phyloP scores from a whole-genome alignment of 2,113 vertebrate genomes.

The Xyliphius kryptos region DNA sequence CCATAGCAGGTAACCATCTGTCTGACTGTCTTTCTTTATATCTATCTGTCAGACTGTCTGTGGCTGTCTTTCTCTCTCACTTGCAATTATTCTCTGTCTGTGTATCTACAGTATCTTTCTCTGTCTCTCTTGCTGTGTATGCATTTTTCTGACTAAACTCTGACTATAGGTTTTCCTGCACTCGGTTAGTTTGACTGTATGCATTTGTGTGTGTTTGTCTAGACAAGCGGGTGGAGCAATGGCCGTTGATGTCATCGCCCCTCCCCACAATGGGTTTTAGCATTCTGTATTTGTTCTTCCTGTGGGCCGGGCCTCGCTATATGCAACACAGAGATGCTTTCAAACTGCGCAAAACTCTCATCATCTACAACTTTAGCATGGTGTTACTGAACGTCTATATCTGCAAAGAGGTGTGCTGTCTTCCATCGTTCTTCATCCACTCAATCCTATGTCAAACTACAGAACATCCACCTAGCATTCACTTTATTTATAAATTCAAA shows the following conservation, averaged over 20 bases:
- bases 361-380: slow-evolving; percentile 98
- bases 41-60: no score
- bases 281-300: slow-evolving; percentile 87
- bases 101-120: no score
- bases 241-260: slow-evolving; percentile 92
- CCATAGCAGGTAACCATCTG: slow-evolving; percentile 72
- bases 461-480: no score
- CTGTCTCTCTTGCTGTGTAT: no score
- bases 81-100: no score
- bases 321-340: slow-evolving; percentile 91
- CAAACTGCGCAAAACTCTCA: slow-evolving; percentile 83
- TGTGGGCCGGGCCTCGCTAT: slow-evolving; percentile 93
- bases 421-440: no score
- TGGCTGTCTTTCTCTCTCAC: no score
- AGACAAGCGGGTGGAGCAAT: slow-evolving; percentile 95
- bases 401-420: slow-evolving; percentile 90
- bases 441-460: no score
- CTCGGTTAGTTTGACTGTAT: no score
- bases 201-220: slow-evolving; percentile 2
- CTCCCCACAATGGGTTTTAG: slow-evolving; percentile 86
- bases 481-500: neutral
- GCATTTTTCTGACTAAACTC: no score
- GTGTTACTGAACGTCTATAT: slow-evolving; percentile 98
- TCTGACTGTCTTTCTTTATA: neutral
- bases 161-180: no score